Base-by-base conservation (phyloP, 2,888 invertebrate species). In the Hyposoter dolosus region DNA sequence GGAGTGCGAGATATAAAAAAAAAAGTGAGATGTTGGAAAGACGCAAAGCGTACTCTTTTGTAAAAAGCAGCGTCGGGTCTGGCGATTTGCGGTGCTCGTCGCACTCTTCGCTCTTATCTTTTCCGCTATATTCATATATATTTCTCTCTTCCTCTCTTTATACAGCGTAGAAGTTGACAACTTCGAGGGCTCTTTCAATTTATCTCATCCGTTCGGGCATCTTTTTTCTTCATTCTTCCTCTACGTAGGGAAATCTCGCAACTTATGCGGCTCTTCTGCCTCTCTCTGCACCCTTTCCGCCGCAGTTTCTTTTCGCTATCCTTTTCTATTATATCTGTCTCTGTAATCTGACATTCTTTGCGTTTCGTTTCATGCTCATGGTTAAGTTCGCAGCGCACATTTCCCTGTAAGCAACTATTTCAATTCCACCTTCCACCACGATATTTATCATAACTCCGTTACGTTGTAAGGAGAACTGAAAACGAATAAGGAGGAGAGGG, bases 111-210 rank as follows among this genome's bases (percentile, higher is more conserved):
- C 68, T 79, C 65, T 68, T 78, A 40, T 78, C 75, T 76, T 53
- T 32, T 74, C 32, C 56, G 56, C 47, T 56, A 15, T 50, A 23
- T 19, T 23, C 63, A 45, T 19, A 4, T 78, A 45, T 23, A 19
- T 47, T 63, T 80, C 3, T 47, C 60, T 71, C 23, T 50, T 19
- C 35, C 43, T 71, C 65, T 87, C 83, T 75, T 79, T 66, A 87
- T 77, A 56, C 66, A 68, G 82, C 86, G 87, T 78, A 89, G 90
- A 92, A 92, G 90, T 92, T 93, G 93, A 93, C 93, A 92, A 93
- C 90, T 93, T 93, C 90, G 91, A 93, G 92, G 92, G 92, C 90
- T 92, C 93, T 93, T 93, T 93, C 93, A 93, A 93, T 93, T 93
- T 93, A 93, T 92, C 91, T 93, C 91, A 90, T 93, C 91, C 91